Evolutionary conservation across 2,888 invertebrate genomes (phyloP), one percentile per base, ranked within the genome.

Genomic region (Salticus scenicus): DNA sequence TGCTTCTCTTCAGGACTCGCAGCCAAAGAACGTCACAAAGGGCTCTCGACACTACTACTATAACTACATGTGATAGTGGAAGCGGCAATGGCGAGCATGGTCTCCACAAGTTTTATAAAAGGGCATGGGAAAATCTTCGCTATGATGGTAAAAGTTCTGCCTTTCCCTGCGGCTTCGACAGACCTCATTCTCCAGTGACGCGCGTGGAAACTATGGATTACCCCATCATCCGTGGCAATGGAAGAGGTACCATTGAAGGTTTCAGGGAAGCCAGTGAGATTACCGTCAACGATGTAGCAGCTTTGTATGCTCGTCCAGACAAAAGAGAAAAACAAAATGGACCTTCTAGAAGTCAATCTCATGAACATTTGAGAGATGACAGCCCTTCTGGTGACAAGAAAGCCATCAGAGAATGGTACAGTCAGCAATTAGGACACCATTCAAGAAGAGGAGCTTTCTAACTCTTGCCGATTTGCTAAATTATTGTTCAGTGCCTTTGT

Each of bases 1-100:
- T 85, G 84, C 83, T 85, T 85, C 84, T 85, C 89, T 90, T 63
- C 91, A 95, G 95, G 92, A 95, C 94, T 91, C 94, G 94, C 91
- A 86, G 88, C 77, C 87, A 82, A 94, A 95, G 92, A 95, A 42
- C 77, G 12, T 95, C 91, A 96, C 95, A 96, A 90, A 95, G 96
- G 89, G 96, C 96, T 12, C 96, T 96, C 42, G 97, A 97, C 92
- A 96, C 96, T 92, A 96, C 96, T 92, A 97, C 97, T 41, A 96
- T 96, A 84, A 96, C 96, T 73, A 96, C 97, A 24, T 95, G 96
- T 91, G 96, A 89, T 84, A 96, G 78, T 63, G 37, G 67, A 17
- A 80, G 82, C 33, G 81, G 81, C n/a, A 88, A 83, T 63, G 88
- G 88, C 37, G 89, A 88, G 47, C 88, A 89, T 90, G 95, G 96